Base-by-base conservation (phyloP, 2,888 invertebrate species). In the Drosophila eohydei region DNA sequence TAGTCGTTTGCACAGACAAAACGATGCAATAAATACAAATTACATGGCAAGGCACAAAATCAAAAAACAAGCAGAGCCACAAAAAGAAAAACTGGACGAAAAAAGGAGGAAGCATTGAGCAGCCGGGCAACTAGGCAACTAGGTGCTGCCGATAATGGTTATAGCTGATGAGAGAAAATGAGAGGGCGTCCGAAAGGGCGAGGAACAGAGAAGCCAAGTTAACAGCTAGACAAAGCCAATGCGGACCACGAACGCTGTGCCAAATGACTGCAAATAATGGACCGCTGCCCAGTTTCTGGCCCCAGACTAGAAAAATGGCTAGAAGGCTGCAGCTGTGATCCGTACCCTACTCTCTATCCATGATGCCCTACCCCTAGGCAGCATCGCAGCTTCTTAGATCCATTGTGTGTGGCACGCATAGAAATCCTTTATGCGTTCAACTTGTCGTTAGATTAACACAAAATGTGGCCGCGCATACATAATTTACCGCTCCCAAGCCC, bases 21-120 rank as follows among this genome's bases (percentile, higher is more conserved):
- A 91, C 89, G 91, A 89, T 86, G 88, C 85, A 89, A 90, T 91
- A 90, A 89, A 91, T 91, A 91, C 87, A 91, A 91, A 91, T 90
- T 86, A 86, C 89, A 84, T 83, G 74, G 84, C 87, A 77, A 68
- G 83, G 85, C 83, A 77, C 73, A 88, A 71, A 85, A 88, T 84
- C 78, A 83, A 65, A 76, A 66, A 65, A 62, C 54, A 36, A 48
- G 21, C 44, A 36, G n/a, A 21, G 56, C 32, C 43, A 59, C 48
- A 62, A 52, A 52, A n/a, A 52, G 30, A 30, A 12, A 51, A 43
- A 48, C 46, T 21, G 2, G 16, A 46, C 4, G 30, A 38, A 26
- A 48, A 28, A 41, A 14, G 7, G 28, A 43, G 54, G 56, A 66
- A 52, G 41, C 43, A 28, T 7, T 52, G 36, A 34, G 58, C 32